These are phyloP conservation scores for Brachyistius frenatus DNA, from an alignment of 2,113 vertebrate species.

Conservation along the genomic window DNA sequence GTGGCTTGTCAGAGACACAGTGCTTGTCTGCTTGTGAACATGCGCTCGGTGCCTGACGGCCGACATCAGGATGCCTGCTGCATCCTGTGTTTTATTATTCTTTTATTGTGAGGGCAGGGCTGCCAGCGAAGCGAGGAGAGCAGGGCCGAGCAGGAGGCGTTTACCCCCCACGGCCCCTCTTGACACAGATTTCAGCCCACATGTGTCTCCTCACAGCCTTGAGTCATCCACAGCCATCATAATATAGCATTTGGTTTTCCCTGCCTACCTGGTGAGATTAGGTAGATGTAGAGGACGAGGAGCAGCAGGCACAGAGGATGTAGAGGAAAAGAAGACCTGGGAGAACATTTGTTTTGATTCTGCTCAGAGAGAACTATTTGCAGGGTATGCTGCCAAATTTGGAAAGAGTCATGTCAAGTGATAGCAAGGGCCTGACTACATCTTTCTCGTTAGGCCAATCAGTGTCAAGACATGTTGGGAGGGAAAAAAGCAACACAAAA, in stretches of 20 bases:
- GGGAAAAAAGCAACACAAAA: conserved; percentile 10
- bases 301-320: conserved; percentile 12
- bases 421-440: conserved; percentile 22
- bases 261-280: conserved; percentile 38
- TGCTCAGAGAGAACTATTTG: conserved; percentile 4
- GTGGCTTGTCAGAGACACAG: conserved; percentile 11
- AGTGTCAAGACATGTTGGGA: conserved; percentile 39
- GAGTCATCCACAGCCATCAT: conserved; percentile 34
- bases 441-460: conserved; percentile 64
- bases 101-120: conserved; percentile 22
- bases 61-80: conserved; percentile 41
- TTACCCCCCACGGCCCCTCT: conserved; percentile 35
- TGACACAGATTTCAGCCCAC: conserved; percentile 59
- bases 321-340: neutral
- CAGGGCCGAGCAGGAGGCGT: conserved; percentile 26
- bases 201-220: conserved; percentile 22
- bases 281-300: conserved; percentile 32
- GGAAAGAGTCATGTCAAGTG: conserved; percentile 30
- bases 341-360: conserved; percentile 46
- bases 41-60: neutral
- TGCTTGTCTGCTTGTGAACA: conserved; percentile 24
- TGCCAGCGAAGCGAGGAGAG: conserved; percentile 28
- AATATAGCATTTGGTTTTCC: conserved; percentile 35
- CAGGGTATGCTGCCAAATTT: conserved; percentile 31
- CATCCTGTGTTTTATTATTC: conserved; percentile 54